Evolutionary conservation across 2,797 vertebrate species (phyloP).

Genomic region (Cyprinodon diabolis): DNA sequence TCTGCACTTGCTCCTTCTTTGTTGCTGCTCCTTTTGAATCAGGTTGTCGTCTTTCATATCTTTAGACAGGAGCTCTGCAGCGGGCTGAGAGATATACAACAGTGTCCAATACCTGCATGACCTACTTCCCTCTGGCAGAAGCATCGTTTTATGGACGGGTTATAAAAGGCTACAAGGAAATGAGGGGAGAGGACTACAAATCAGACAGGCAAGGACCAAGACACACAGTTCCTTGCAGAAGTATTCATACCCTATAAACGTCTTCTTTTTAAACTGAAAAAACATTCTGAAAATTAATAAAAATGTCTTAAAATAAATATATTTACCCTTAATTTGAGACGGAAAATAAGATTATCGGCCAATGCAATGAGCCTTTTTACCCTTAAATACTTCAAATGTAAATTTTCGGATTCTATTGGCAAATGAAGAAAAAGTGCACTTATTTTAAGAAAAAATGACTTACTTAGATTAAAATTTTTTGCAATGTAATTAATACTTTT

Average conservation of each 20-base stretch:
- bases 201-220: constrained; percentile 1
- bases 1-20: constrained; percentile 52
- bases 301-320: too few species aligned
- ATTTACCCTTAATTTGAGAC: too few species aligned
- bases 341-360: too few species aligned
- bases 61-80: constrained; percentile 43
- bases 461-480: too few species aligned
- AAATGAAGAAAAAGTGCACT: too few species aligned
- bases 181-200: constrained; percentile 25
- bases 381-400: too few species aligned
- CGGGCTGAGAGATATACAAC: constrained; percentile 53
- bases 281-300: too few species aligned
- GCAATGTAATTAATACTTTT: background rate
- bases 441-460: too few species aligned
- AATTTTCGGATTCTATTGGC: too few species aligned
- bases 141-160: constrained; percentile 44
- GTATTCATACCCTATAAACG: background rate
- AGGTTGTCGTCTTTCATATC: constrained; percentile 49
- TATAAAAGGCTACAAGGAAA: constrained; percentile 43
- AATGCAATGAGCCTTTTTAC: too few species aligned
- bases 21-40: constrained; percentile 51
- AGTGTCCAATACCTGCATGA: constrained; percentile 64
- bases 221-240: background rate
- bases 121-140: constrained; percentile 58
- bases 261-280: background rate